Evolutionary conservation across 2,888 invertebrate species (phyloP).

Genomic region (Fissipunctia ypsillon): DNA sequence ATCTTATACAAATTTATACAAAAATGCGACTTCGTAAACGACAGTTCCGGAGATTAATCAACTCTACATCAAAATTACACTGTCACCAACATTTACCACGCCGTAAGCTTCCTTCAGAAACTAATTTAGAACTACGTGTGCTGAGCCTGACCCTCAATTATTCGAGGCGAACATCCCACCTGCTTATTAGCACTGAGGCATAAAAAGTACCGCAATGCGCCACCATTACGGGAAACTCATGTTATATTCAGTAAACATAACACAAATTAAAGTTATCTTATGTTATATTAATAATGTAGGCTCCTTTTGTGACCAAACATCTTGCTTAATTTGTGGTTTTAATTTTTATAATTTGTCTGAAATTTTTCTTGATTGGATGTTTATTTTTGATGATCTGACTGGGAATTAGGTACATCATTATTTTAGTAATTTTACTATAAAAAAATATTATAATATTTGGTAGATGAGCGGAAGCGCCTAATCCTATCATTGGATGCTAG

Average conservation of each 20-base stretch:
- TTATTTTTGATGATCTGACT: neutral
- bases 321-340: constrained; percentile 15
- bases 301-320: constrained; percentile 31
- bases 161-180: constrained; percentile 56
- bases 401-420: neutral
- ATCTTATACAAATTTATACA: neutral
- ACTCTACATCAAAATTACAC: neutral
- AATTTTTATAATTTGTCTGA: constrained; percentile 19
- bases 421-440: neutral
- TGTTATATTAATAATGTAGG: constrained; percentile 69
- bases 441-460: neutral
- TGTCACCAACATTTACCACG: constrained; percentile 3
- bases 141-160: constrained; percentile 56
- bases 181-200: constrained; percentile 61
- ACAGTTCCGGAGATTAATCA: neutral
- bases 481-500: neutral
- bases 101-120: constrained; percentile 22
- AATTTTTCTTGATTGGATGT: neutral
- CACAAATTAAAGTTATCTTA: constrained; percentile 74
- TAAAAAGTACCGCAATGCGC: constrained; percentile 74
- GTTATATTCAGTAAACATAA: constrained; percentile 72
- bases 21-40: neutral
- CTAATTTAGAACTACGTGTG: constrained; percentile 36
- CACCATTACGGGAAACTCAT: constrained; percentile 64
- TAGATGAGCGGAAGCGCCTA: neutral